Evolutionary conservation across 1,140 invertebrate species (phyloP), one percentile per base, ranked within the genome.

Genomic region (Delia radicum): DNA sequence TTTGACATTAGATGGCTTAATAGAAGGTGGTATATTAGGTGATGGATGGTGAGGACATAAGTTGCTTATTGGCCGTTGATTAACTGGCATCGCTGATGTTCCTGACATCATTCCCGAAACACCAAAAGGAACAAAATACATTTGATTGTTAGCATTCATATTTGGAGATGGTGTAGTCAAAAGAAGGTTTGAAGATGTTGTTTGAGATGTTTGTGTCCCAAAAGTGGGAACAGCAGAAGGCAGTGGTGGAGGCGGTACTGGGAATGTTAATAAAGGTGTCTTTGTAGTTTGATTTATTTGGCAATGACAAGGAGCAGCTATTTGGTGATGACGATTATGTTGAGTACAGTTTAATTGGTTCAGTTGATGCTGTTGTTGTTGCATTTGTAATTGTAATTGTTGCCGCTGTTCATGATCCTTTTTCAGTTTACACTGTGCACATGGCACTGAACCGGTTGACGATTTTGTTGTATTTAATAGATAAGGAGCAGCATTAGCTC

Each of bases 51-150:
- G 48, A 18, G 48, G 48, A 55, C 48, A 55, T 55, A 33, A 33
- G 31, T 42, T 12, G 37, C 3, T 5, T 2, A 42, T n/a, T 12
- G 37, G 8, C 37, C 10, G 10, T 42, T 42, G 37, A 42, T 42
- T 42, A 42, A 42, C 2, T 55, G 48, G 48, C 6, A 13, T 1
- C 1, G 48, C 3, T 4, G 3, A n/a, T 18, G 48, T 55, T 21
- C 37, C 37, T 12, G 3, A 2, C 37, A 21, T 21, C 15, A 55
- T 21, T 5, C 8, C 21, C n/a, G 48, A 18, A n/a, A 55, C 15
- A 65, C 28, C 28, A 10, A 83, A 79, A 29, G 81, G 81, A 28
- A 83, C 27, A 29, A 83, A 79, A 26, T 81, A 77, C 81, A 83
- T 81, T 26, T 82, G 75, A 42, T 72, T 72, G 18, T 37, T 21